Base-by-base conservation (phyloP, 2,113 vertebrate genomes). In the Gasterosteus nipponicus region DNA sequence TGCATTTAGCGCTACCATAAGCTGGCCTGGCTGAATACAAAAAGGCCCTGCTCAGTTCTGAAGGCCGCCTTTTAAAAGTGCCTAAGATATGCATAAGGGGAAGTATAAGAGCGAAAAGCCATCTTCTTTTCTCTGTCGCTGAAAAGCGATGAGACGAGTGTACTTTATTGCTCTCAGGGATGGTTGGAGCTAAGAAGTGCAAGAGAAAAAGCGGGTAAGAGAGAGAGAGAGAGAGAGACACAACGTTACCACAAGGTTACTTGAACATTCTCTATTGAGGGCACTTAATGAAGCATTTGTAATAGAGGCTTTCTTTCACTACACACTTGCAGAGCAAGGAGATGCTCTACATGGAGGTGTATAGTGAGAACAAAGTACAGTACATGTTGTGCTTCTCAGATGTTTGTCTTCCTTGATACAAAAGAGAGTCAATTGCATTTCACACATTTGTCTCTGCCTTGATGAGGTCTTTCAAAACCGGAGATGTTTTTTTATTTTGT, bases 201-300 rank as follows among this genome's bases (percentile, higher is more conserved):
- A 10, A 29, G 65, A 68, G 68, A 75, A 70, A 82, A 68, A 84
- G 79, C 86, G 81, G 86, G 58, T 56, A 14, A 78, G 72, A 71
- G 59, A 62, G 59, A 57, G 54, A 29, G 51, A 49, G 56, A 72
- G 68, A 75, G 80, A 78, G 86, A 73, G 71, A 91, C 88, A 81
- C 81, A 58, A 82, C 87, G 86, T 89, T 89, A 89, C 80, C 87
- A 87, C 86, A 82, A 86, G 88, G 90, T 91, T 91, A 88, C 91
- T 92, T 88, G 88, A 82, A 90, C 90, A 81, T 80, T 86, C 69
- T 86, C 82, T 76, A 77, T 71, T 80, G 91, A 93, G 89, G 89
- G 86, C 88, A 89, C 91, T 92, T 89, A 91, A 93, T 90, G 90
- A 92, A 82, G 75, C 83, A 89, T 92, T 92, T 92, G 88, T 91